A percentile compares a stretch with the other conserved stretches of the same genome.
These are phyloP conservation scores for Latrodectus elegans DNA, from an alignment of 2,888 invertebrate species.

Conservation along the genomic window DNA sequence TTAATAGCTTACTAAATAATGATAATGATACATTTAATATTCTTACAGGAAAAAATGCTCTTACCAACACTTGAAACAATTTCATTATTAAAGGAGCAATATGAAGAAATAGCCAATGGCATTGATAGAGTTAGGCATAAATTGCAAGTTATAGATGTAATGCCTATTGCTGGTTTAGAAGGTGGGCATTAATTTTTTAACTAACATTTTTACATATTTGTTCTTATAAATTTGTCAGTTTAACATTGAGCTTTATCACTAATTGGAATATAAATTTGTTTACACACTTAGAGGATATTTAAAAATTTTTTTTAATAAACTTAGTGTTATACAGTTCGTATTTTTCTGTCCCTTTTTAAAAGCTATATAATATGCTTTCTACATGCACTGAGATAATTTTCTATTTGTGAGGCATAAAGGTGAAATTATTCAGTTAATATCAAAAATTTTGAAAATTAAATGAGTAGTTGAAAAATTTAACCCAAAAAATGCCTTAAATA, in stretches of 20 bases:
- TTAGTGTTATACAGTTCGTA: too few relatives aligned
- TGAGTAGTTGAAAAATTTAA: too few relatives aligned
- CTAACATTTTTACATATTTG: not conserved
- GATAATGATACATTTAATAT: not conserved
- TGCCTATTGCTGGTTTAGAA: constrained; percentile 13
- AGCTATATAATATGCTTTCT: not conserved
- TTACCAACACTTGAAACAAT: constrained; percentile 22
- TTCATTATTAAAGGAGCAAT: constrained; percentile 13
- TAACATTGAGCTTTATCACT: not conserved
- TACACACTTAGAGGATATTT: not conserved
- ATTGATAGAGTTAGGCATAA: constrained; percentile 36
- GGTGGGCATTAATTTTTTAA: constrained; percentile 11
- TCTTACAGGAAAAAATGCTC: constrained; percentile 32
- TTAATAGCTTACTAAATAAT: too few relatives aligned
- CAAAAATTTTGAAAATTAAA: too few relatives aligned
- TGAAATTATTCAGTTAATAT: too few relatives aligned
- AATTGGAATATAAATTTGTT: not conserved
- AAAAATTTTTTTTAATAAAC: not conserved
- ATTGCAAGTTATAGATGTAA: constrained; percentile 29
- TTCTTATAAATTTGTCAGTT: not conserved
- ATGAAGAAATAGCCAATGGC: constrained; percentile 27
- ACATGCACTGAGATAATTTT: too few relatives aligned
- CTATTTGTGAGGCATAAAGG: too few relatives aligned
- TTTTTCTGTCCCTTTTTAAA: not conserved
- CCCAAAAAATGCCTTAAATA: too few relatives aligned